Percentiles rank a stretch among this genome's conserved stretches.
Evolutionary conservation across 1,140 invertebrate species (phyloP).

Genomic region (Rhynchophorus ferrugineus): DNA sequence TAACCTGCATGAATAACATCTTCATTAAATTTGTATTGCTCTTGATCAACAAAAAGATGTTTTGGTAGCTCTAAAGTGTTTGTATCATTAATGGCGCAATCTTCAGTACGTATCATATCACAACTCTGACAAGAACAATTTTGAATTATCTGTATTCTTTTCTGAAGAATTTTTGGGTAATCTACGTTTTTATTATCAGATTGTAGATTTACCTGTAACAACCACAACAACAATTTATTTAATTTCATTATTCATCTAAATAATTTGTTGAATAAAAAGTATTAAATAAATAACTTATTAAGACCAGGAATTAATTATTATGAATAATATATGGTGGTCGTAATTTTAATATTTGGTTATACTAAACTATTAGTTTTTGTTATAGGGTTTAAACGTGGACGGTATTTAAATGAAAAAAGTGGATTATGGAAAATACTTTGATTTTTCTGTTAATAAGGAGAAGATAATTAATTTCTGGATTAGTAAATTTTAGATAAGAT

Average conservation of each 20-base stretch:
- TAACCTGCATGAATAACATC: slow-evolving; percentile 19
- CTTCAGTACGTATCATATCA: slow-evolving; percentile 30
- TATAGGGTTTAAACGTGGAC: no score
- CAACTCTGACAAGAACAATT: slow-evolving; percentile 58
- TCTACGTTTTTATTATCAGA: slow-evolving; percentile 47
- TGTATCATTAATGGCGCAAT: slow-evolving; percentile 32
- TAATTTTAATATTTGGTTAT: no score
- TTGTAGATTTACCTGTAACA: slow-evolving; percentile 48
- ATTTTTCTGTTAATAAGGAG: no score
- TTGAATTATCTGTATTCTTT: slow-evolving; percentile 56
- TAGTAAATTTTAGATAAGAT: no score
- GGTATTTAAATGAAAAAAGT: no score
- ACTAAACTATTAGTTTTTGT: no score
- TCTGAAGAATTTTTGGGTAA: slow-evolving; percentile 47
- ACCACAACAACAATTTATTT: not conserved
- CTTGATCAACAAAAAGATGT: slow-evolving; percentile 27
- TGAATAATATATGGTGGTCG: not conserved
- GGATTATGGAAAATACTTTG: no score
- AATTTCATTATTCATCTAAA: not conserved
- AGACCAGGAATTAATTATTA: not conserved
- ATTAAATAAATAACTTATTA: no score
- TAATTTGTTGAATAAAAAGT: not conserved
- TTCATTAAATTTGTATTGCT: slow-evolving; percentile 8
- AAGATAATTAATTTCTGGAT: no score
- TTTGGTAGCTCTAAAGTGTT: slow-evolving; percentile 33